Conservation (phyloP, 2,797 vertebrate species). For the Vireo griseus region DNA sequence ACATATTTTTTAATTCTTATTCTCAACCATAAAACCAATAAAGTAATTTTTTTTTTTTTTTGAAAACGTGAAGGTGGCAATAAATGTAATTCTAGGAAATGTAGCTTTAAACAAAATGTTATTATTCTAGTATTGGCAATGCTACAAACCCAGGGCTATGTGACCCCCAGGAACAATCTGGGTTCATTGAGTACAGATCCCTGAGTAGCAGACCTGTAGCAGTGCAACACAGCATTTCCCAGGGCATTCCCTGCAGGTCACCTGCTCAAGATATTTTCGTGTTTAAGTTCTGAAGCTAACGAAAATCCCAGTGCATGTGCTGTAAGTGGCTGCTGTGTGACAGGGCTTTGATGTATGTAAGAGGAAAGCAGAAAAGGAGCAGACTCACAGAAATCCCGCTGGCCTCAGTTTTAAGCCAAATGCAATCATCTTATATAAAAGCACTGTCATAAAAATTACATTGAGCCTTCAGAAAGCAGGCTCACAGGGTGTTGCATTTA, state of each 20-base stretch:
- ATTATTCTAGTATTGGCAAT: not conserved
- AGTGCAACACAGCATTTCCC: not conserved
- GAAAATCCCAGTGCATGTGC: not conserved
- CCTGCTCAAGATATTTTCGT: not conserved
- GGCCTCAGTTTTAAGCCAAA: not conserved
- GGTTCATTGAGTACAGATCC: not conserved
- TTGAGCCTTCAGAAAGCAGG: not conserved
- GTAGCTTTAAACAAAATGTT: not conserved
- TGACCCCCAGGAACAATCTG: not conserved
- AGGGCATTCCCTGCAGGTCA: not conserved
- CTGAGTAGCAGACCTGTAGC: not conserved
- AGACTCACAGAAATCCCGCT: not conserved
- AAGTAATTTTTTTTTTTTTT: not conserved
- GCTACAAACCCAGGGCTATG: not conserved
- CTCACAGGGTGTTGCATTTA: not conserved
- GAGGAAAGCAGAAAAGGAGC: not conserved
- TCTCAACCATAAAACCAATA: not conserved
- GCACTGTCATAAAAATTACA: not conserved
- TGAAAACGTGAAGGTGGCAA: not conserved
- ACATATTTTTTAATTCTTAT: not conserved
- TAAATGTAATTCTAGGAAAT: not conserved
- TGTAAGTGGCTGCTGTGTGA: not conserved
- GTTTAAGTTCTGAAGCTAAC: not conserved
- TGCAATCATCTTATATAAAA: not conserved
- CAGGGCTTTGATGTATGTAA: not conserved